phyloP scores from a whole-genome alignment of 2,113 vertebrate genomes.

The Heterocephalus glaber region DNA sequence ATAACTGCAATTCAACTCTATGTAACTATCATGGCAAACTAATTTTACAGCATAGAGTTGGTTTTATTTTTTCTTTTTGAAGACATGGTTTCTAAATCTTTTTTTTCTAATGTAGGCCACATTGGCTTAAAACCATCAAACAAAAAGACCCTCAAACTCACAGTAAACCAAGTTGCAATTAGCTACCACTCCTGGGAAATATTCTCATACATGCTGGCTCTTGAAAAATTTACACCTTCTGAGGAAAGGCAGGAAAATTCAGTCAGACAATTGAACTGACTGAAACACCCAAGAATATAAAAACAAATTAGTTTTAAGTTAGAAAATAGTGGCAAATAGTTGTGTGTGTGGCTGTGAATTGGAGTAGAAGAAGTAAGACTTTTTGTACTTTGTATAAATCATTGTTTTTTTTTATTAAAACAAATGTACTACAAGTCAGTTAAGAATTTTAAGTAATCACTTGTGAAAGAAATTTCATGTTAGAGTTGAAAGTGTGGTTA shows the following conservation, averaged over 20 bases:
- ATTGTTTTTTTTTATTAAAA: conserved; percentile 59
- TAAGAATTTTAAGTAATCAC: neutral
- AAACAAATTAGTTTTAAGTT: conserved; percentile 70
- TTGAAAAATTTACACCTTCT: conserved; percentile 90
- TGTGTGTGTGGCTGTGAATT: conserved; percentile 78
- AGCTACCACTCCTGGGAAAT: conserved; percentile 89
- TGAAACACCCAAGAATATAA: conserved; percentile 89
- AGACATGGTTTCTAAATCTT: conserved; percentile 75
- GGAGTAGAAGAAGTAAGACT: conserved; percentile 68
- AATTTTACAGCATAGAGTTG: conserved; percentile 73
- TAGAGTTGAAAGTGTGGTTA: conserved; percentile 20
- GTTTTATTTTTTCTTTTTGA: conserved; percentile 78
- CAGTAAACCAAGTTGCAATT: conserved; percentile 85
- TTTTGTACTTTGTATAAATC: conserved; percentile 59
- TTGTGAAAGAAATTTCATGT: neutral
- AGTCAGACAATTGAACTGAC: conserved; percentile 91
- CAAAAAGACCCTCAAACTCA: conserved; percentile 79
- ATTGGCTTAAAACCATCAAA: conserved; percentile 75
- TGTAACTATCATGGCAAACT: conserved; percentile 75
- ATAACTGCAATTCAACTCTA: conserved; percentile 76
- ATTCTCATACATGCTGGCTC: conserved; percentile 86
- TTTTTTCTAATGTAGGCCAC: conserved; percentile 77
- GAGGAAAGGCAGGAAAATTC: conserved; percentile 89
- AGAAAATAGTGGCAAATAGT: conserved; percentile 78
- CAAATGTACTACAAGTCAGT: conserved; percentile 41